Conservation (phyloP, 2,797 vertebrate genomes). For the Eidolon dupreanum region DNA sequence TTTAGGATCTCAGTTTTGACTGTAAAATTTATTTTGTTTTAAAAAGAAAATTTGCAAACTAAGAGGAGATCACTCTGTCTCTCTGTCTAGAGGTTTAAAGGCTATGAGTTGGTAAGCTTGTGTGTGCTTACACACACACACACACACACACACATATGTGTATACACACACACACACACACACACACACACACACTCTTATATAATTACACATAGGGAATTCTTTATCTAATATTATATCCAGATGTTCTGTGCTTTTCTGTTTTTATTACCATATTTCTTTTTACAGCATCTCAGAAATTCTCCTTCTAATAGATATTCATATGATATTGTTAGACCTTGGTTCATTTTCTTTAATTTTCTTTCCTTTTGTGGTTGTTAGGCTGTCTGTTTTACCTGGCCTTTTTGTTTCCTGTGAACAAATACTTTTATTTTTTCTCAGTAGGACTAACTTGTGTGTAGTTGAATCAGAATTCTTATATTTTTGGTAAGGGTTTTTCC, state of each 20-base stretch:
- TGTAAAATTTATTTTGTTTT: neutral
- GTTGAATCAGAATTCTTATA: neutral
- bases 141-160: no score
- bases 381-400: neutral
- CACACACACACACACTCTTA: neutral
- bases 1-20: neutral
- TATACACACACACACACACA: no score
- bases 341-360: neutral
- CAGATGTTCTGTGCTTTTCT: neutral
- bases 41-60: neutral
- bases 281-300: neutral
- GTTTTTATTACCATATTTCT: neutral
- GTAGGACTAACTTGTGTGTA: neutral
- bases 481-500: neutral
- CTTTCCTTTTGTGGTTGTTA: neutral
- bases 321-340: neutral
- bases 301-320: neutral
- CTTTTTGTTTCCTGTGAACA: neutral
- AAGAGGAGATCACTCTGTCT: neutral
- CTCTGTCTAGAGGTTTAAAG: neutral
- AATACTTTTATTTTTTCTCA: neutral
- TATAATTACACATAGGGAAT: neutral
- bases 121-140: neutral
- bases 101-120: neutral
- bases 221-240: neutral